Conservation (phyloP, 1,140 invertebrate species). For the Conopomorpha cramerella region DNA sequence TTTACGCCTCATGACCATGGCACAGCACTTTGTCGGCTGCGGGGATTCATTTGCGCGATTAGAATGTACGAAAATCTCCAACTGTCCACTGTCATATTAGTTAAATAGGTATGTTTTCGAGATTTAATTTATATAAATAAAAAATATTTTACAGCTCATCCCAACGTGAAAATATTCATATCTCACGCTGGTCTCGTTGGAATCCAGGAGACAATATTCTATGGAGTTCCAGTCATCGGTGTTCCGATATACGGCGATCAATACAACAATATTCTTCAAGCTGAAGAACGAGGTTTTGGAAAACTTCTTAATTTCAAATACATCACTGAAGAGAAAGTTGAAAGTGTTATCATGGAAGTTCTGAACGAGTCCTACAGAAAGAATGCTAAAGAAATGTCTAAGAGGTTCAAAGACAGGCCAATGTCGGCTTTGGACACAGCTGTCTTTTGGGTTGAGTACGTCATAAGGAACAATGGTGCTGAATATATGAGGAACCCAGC, state of each 20-base stretch:
- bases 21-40: too few relatives aligned
- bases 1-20: too few relatives aligned
- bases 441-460: constrained; percentile 69
- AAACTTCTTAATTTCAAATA: constrained; percentile 29
- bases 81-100: too few relatives aligned
- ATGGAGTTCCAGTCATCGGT: constrained; percentile 68
- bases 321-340: constrained; percentile 26
- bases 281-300: constrained; percentile 49
- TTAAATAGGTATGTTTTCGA: too few relatives aligned
- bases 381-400: constrained; percentile 42
- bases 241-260: constrained; percentile 70
- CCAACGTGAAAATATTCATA: constrained; percentile 64
- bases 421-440: constrained; percentile 59
- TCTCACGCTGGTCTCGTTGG: constrained; percentile 71
- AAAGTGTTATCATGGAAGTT: constrained; percentile 18
- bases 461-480: constrained; percentile 55
- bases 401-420: constrained; percentile 60
- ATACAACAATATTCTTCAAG: constrained; percentile 58
- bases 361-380: constrained; percentile 23
- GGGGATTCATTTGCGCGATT: too few relatives aligned
- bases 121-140: constrained; percentile 5
- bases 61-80: too few relatives aligned
- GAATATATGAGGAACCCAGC: constrained; percentile 63
- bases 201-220: constrained; percentile 67
- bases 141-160: constrained; percentile 59